Percentiles rank a stretch among this genome's conserved stretches.
phyloP scores from a whole-genome alignment of 2,888 invertebrate species.

The Conus canariensis region DNA sequence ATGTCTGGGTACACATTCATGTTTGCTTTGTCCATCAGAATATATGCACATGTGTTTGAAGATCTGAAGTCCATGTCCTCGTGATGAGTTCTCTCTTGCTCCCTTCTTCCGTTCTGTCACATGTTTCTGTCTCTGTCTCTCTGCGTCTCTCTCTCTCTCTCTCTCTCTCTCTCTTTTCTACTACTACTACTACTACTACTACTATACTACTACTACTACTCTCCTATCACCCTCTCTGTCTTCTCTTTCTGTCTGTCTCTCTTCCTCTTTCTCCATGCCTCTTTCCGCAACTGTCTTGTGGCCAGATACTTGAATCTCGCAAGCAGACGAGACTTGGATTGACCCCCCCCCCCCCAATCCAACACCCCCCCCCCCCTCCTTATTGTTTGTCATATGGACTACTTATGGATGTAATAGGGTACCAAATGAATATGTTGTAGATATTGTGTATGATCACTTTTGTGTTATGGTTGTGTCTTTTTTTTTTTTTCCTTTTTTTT shows the following conservation, averaged over 20 bases:
- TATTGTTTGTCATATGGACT: background rate
- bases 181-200: background rate
- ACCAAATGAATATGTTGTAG: conserved; percentile 18
- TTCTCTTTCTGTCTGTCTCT: background rate
- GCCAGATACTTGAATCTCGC: conserved; percentile 28
- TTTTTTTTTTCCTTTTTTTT: background rate
- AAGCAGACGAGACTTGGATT: conserved; percentile 19
- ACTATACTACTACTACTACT: background rate
- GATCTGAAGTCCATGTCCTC: no score
- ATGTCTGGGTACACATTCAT: no score
- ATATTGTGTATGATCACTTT: conserved; percentile 21
- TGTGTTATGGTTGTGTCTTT: conserved; percentile 23
- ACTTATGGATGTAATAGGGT: conserved; percentile 8
- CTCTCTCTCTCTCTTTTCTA: background rate
- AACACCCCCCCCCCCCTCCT: background rate
- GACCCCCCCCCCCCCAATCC: background rate
- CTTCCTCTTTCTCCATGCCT: background rate
- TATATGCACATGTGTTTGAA: no score
- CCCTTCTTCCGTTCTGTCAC: no score
- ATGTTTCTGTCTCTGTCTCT: no score
- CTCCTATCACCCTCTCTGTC: background rate
- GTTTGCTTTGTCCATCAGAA: no score
- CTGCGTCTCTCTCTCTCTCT: background rate
- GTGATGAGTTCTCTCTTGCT: no score
- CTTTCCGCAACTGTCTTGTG: background rate